Base-by-base conservation (phyloP, 1,140 invertebrate genomes). In the Drosophila sechellia region DNA sequence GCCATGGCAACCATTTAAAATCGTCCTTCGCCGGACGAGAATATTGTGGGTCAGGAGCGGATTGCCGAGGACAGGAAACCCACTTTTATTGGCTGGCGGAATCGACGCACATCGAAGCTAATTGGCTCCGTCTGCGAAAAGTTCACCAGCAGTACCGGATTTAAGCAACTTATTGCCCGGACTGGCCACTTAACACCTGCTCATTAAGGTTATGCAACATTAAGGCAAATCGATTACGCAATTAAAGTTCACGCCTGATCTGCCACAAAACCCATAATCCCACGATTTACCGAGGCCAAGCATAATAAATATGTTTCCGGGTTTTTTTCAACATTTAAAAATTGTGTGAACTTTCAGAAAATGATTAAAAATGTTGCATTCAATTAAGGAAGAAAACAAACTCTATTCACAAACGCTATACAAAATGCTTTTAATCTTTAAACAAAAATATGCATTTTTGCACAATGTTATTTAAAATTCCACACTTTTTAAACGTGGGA, bases 201-300 rank as follows among this genome's bases (percentile, higher is more conserved):
- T 34, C 53, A 52, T 66, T 53, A 76, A n/a, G 45, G 22, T 61
- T 42, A 37, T 54, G 34, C 42, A 65, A 39, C 61, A 83, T 79
- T 64, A 71, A 60, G 49, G 56, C 65, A 48, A 48, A 65, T 72
- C 57, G 53, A 81, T 81, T 48, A 71, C 40, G 60, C 57, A 64
- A 81, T 86, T 71, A 74, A 77, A 22, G 3, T 6, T 12, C 15
- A 25, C 53, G 13, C n/a, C 13, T n/a, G 22, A 39, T 60, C 50
- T 17, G 22, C 50, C 58, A 40, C 53, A 61, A 57, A 59, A 58
- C 15, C 37, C 59, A 42, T 58, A 61, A 58, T 58, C 15, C 35
- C 11, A 20, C 15, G 20, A 25, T 52, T 15, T 13, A 5, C 31
- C 10, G 4, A 13, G 27, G 4, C 31, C 0, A 10, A 17, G 31